Evolutionary conservation across 2,113 vertebrate species (phyloP).

Genomic region (Notothenia rossii): DNA sequence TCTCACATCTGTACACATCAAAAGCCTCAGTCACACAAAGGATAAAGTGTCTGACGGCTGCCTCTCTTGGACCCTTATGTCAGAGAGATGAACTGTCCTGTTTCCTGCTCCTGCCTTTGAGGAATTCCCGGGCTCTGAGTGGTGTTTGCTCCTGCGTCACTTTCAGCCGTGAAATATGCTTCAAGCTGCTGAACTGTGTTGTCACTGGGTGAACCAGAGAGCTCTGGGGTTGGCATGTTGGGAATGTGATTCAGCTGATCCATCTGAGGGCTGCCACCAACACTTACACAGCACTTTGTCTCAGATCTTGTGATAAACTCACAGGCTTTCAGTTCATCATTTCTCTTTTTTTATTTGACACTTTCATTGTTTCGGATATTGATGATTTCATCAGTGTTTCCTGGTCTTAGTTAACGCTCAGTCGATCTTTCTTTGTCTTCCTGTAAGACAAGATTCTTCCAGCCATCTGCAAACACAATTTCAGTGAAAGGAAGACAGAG

Average conservation of each 20-base stretch:
- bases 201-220: constrained; percentile 22
- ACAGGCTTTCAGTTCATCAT: constrained; percentile 46
- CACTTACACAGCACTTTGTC: constrained; percentile 39
- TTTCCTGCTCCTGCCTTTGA: constrained; percentile 21
- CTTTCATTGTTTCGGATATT: constrained; percentile 50
- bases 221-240: constrained; percentile 1
- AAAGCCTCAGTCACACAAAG: neutral
- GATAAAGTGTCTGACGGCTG: neutral
- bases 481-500: constrained; percentile 54
- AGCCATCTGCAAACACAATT: constrained; percentile 38
- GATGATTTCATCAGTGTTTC: constrained; percentile 43
- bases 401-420: constrained; percentile 30
- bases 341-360: constrained; percentile 49
- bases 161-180: constrained; percentile 32
- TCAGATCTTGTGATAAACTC: constrained; percentile 50
- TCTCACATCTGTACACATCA: constrained; percentile 1
- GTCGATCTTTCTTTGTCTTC: constrained; percentile 55
- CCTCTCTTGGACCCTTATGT: constrained; percentile 8
- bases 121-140: constrained; percentile 25
- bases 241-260: constrained; percentile 32
- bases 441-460: constrained; percentile 45
- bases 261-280: constrained; percentile 43
- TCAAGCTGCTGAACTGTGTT: constrained; percentile 15
- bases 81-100: constrained; percentile 30
- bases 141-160: constrained; percentile 19